Base-by-base conservation (phyloP, 1,140 invertebrate species). In the Choristoneura fumiferana region DNA sequence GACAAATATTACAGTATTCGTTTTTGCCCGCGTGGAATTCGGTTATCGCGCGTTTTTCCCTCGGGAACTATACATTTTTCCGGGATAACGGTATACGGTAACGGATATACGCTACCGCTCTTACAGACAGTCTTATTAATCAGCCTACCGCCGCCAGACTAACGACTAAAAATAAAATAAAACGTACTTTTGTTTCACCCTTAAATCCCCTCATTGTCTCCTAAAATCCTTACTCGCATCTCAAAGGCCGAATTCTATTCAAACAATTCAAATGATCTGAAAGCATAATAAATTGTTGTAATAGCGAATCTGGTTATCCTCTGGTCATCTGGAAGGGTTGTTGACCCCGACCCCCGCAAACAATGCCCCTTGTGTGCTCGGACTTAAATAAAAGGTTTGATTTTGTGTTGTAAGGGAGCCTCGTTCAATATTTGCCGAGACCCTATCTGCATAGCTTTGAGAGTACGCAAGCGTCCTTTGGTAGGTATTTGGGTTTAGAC, bases 331-430 rank as follows among this genome's bases (percentile, higher is more conserved):
- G 67, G 59, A 81, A 83, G 78, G 83, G 83, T 86, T 86, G 78
- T 84, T 87, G 80, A 87, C 67, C 60, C 63, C 65, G 54, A 58
- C 73, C 75, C 74, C 75, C 62, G 66, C 76, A 80, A 81, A 82
- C 78, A 82, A 75, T 76, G 70, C 54, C 70, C 81, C 81, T 79
- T 76, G 81, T 84, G 73, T 84, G 78, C 79, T 52, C 71, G 76
- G 81, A 81, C 79, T 87, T 87, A 87, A 87, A 87, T 87, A 87
- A 87, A 87, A 87, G 84, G 84, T 87, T 87, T 87, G 84, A 87
- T 87, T 87, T 87, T 77, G 84, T 87, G 84, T 87, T 87, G 82
- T 87, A 85, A 83, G 78, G 82, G 81, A 69, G 63, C 67, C 67
- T 71, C 61, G 54, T 63, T 67, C 75, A 85, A 84, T 87, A 84